Evolutionary conservation across 1,140 invertebrate species (phyloP), one percentile per base, ranked within the genome.

Genomic region (Sitodiplosis mosellana): DNA sequence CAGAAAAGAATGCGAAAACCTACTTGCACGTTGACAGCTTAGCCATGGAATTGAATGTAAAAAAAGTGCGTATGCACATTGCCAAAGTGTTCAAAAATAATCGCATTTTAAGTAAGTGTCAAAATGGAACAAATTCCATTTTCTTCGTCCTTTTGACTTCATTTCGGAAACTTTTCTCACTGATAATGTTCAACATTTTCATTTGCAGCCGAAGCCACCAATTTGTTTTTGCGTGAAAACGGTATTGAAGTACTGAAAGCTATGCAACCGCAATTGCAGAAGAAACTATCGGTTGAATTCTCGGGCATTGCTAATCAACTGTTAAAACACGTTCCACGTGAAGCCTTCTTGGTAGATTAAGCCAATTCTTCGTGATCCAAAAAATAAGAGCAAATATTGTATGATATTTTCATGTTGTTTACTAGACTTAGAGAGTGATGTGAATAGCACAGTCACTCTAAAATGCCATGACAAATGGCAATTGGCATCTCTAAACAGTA

Each of bases 221-320:
- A 83, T 59, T 62, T 83, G 22, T 83, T 83, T 55, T 65, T 81
- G 11, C 67, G 75, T 22, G 78, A 81, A 56, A 81, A 81, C 55
- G 77, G 77, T 2, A 72, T 75, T 43, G 73, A 81, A 58, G 77
- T 83, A 1, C 56, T 81, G 36, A 74, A 78, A 55, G 69, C 72
- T 6, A 82, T 82, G 80, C 72, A 75, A 54, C 73, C 76, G 0
- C 79, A 81, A 54, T 56, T 82, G 19, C 72, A 74, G 49, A 71
- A 65, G 52, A 80, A 81, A 60, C 57, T 82, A 27, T 71, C 77
- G 2, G 56, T 55, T 10, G 69, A 80, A 21, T 80, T 81, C 56
- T 69, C 71, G 34, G 69, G 67, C 36, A 75, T 82, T 49, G 70
- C 77, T 15, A 81, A 82, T 62, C 71, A 78, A 54, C 60, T 82